These are phyloP conservation scores for Zeus faber DNA, from an alignment of 2,113 vertebrate species.

Conservation along the genomic window DNA sequence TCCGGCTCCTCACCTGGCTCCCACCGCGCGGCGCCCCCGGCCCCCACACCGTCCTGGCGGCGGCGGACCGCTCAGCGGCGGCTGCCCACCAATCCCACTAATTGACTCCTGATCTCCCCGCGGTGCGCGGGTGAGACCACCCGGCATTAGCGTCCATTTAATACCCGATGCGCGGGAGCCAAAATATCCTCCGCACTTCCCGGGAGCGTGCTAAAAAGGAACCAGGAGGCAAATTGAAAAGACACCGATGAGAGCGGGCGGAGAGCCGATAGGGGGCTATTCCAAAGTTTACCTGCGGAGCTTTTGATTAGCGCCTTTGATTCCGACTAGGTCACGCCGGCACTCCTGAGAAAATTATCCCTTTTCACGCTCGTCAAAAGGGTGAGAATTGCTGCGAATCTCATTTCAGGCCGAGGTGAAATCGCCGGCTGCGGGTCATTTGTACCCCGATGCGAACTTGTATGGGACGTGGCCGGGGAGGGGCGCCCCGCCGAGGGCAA, in stretches of 20 bases:
- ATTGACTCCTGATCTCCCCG: conserved; percentile 69
- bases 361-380: background rate
- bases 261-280: background rate
- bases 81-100: conserved; percentile 61
- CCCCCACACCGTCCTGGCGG: conserved; percentile 48
- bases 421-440: conserved; percentile 24
- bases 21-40: conserved; percentile 35
- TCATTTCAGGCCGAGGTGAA: conserved; percentile 30
- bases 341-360: too few relatives aligned
- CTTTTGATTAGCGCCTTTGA: conserved; percentile 5
- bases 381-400: background rate
- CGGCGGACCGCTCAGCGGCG: conserved; percentile 41
- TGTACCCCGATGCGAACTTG: conserved; percentile 36
- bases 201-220: background rate
- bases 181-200: conserved; percentile 29
- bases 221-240: background rate
- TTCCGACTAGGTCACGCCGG: too few relatives aligned
- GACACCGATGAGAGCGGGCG: background rate
- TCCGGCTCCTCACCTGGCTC: conserved; percentile 59
- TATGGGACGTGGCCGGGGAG: conserved; percentile 35
- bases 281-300: conserved; percentile 14
- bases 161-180: conserved; percentile 29
- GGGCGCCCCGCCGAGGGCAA: conserved; percentile 35
- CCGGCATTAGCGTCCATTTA: conserved; percentile 53
- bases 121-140: conserved; percentile 43